These are phyloP conservation scores for Acipenser oxyrinchus DNA, from an alignment of 2,797 vertebrate genomes.

Conservation along the genomic window DNA sequence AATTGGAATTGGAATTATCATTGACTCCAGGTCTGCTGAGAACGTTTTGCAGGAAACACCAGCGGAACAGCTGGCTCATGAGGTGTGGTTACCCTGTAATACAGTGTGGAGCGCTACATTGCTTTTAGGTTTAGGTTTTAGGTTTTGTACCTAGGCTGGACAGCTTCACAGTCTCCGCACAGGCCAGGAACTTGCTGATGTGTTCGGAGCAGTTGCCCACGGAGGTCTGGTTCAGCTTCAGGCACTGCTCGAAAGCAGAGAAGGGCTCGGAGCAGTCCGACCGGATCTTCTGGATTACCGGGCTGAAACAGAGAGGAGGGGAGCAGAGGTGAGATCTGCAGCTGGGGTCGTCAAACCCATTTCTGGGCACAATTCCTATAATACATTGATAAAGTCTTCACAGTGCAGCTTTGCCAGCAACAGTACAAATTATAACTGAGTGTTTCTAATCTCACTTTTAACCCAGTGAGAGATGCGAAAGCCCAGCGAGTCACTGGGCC, in stretches of 20 bases:
- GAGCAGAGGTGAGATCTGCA: not conserved
- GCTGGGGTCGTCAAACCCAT: not conserved
- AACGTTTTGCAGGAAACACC: not conserved
- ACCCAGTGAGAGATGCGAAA: not conserved
- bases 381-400: no score
- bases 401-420: no score
- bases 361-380: not conserved
- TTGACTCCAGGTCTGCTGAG: no score
- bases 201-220: slow-evolving; percentile 65
- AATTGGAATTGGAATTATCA: no score
- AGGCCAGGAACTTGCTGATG: slow-evolving; percentile 71
- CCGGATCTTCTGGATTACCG: slow-evolving; percentile 81
- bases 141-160: slow-evolving; percentile 44
- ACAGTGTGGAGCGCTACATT: not conserved
- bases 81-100: not conserved
- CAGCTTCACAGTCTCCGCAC: slow-evolving; percentile 73
- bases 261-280: slow-evolving; percentile 71
- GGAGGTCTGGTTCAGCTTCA: slow-evolving; percentile 62
- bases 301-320: slow-evolving; percentile 46
- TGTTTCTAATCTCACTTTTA: no score
- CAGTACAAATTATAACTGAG: no score
- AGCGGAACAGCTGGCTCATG: not conserved
- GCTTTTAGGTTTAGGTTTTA: no score
- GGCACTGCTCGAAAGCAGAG: slow-evolving; percentile 74
- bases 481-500: not conserved